Conservation (phyloP, 2,797 vertebrate genomes). For the Gila robusta region DNA sequence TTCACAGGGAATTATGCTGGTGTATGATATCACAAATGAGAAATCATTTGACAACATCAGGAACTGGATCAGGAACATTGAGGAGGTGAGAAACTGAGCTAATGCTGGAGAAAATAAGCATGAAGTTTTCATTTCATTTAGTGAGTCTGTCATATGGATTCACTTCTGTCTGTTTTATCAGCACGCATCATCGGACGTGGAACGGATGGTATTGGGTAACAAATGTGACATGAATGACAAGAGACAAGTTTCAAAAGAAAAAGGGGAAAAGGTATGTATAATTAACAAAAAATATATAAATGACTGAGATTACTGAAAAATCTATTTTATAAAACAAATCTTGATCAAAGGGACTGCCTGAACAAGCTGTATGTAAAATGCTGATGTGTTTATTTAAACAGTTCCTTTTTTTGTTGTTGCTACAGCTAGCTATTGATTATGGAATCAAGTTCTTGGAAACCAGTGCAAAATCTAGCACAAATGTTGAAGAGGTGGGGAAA, state of each 20-base stretch:
- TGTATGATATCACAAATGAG: constrained; percentile 97
- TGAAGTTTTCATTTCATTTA: background rate
- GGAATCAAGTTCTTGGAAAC: constrained; percentile 98
- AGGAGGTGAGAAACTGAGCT: constrained; percentile 84
- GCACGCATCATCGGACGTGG: constrained; percentile 97
- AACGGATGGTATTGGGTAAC: constrained; percentile 97
- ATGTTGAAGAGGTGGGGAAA: constrained; percentile 91
- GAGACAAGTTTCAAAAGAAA: constrained; percentile 97
- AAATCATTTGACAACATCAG: constrained; percentile 99
- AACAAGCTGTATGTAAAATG: background rate
- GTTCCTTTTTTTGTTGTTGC: background rate
- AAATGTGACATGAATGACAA: constrained; percentile 98
- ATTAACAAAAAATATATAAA: background rate
- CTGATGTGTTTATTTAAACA: background rate
- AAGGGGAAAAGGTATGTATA: constrained; percentile 89
- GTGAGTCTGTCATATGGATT: background rate
- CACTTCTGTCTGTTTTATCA: constrained; percentile 64
- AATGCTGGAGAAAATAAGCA: background rate
- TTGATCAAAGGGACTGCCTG: background rate
- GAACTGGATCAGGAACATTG: constrained; percentile 99
- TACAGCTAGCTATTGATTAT: constrained; percentile 96
- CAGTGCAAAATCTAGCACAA: constrained; percentile 96
- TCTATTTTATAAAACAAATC: background rate
- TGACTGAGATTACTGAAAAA: background rate
- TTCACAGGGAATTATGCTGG: constrained; percentile 94